Percentiles rank a stretch among this genome's conserved stretches.
Evolutionary conservation across 2,797 vertebrate genomes (phyloP).

Genomic region (Tympanoctomys barrerae): DNA sequence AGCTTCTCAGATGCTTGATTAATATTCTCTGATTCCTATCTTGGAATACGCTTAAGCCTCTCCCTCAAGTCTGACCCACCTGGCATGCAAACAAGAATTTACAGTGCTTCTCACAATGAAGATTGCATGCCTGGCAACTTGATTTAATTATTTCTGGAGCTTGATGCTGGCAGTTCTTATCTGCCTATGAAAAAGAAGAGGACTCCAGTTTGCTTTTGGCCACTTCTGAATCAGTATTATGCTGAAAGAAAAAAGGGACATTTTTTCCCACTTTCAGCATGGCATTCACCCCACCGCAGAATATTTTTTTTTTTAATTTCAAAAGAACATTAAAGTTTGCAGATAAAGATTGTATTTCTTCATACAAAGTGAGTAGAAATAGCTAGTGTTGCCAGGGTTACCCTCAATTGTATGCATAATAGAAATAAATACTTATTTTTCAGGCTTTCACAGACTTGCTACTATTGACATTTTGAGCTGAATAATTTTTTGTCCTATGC

Average conservation of each 20-base stretch:
- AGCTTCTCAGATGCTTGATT: slow-evolving; percentile 2
- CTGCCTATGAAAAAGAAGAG: slow-evolving; percentile 52
- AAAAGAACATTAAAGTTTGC: slow-evolving; percentile 7
- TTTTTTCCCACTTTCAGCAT: slow-evolving; percentile 51
- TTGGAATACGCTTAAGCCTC: slow-evolving; percentile 53
- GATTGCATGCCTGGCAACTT: slow-evolving; percentile 37
- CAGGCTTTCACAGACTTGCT: neutral
- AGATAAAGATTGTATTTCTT: slow-evolving; percentile 34
- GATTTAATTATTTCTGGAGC: slow-evolving; percentile 74
- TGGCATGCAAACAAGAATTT: slow-evolving; percentile 75
- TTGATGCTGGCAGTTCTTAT: slow-evolving; percentile 51
- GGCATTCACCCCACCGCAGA: slow-evolving; percentile 31
- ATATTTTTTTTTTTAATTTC: neutral
- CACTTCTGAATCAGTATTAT: slow-evolving; percentile 64
- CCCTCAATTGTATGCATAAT: neutral
- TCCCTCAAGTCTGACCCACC: slow-evolving; percentile 58
- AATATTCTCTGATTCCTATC: slow-evolving; percentile 49
- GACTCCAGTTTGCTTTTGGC: slow-evolving; percentile 45
- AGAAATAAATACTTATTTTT: neutral
- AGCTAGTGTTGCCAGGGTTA: neutral
- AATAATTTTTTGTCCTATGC: neutral
- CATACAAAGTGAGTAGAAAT: neutral
- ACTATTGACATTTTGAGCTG: neutral
- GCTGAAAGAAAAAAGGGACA: neutral
- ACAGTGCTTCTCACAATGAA: slow-evolving; percentile 55